Percentiles rank a stretch among this genome's conserved stretches.
phyloP scores from a whole-genome alignment of 2,888 invertebrate genomes.

The Diarsia mendica region DNA sequence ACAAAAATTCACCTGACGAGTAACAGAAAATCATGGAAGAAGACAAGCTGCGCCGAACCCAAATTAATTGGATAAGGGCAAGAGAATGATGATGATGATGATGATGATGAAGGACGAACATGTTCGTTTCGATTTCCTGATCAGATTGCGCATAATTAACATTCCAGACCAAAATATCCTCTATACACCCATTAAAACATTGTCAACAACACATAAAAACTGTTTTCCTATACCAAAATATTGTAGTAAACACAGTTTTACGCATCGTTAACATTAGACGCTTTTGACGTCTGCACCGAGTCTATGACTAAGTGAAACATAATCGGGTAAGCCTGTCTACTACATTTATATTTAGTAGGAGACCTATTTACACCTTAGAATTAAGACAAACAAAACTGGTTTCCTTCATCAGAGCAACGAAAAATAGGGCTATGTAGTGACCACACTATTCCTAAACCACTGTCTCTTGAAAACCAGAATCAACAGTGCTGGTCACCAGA shows the following conservation, averaged over 20 bases:
- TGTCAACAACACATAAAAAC: too few relatives aligned
- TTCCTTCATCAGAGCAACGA: slow-evolving; percentile 8
- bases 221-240: slow-evolving; percentile 10
- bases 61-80: too few relatives aligned
- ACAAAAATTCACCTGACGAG: too few relatives aligned
- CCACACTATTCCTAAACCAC: too few relatives aligned
- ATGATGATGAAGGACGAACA: neutral
- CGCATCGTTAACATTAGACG: slow-evolving; percentile 11
- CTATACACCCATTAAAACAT: neutral
- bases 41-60: too few relatives aligned
- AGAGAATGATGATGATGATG: too few relatives aligned
- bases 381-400: neutral
- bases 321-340: slow-evolving; percentile 39
- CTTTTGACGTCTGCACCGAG: slow-evolving; percentile 13
- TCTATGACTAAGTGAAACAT: slow-evolving; percentile 35
- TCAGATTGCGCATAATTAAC: neutral
- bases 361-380: slow-evolving; percentile 36
- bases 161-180: neutral
- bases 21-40: too few relatives aligned
- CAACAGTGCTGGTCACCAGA: too few relatives aligned
- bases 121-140: neutral
- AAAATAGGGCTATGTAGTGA: neutral
- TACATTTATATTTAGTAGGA: slow-evolving; percentile 28
- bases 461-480: too few relatives aligned
- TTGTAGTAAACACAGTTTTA: slow-evolving; percentile 8